Conservation (phyloP, 2,888 invertebrate genomes). For the Matsumyia berberina region DNA sequence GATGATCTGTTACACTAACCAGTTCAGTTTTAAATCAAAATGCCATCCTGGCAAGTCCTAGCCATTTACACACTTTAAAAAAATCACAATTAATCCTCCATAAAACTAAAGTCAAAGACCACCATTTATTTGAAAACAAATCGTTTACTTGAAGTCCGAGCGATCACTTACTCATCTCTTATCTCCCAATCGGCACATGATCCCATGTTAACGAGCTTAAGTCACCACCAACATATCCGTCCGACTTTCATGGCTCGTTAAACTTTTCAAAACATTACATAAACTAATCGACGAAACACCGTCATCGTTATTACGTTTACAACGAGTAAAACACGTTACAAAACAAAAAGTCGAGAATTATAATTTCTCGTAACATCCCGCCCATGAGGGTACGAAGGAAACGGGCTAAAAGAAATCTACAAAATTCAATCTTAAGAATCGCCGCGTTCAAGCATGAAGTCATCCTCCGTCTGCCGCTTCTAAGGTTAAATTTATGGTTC, state of each 20-base stretch:
- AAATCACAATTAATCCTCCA: not conserved
- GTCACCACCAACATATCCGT: not conserved
- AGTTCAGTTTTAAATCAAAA: too few species aligned
- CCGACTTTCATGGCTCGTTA: slow-evolving; percentile 58
- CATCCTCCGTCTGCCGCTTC: not conserved
- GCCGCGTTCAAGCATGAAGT: too few species aligned
- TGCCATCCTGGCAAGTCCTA: not conserved
- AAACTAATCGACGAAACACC: slow-evolving; percentile 64
- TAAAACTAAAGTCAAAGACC: slow-evolving; percentile 16
- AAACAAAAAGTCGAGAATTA: slow-evolving; percentile 16
- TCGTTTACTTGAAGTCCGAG: slow-evolving; percentile 25
- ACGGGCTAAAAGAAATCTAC: slow-evolving; percentile 23
- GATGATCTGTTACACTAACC: too few species aligned
- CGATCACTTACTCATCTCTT: slow-evolving; percentile 52
- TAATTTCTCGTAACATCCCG: slow-evolving; percentile 16
- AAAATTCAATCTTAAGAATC: slow-evolving; percentile 48
- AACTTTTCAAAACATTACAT: slow-evolving; percentile 73
- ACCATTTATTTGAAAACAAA: slow-evolving; percentile 39
- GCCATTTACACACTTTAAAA: not conserved
- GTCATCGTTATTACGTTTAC: slow-evolving; percentile 49
- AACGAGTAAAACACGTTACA: slow-evolving; percentile 37
- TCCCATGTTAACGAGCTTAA: slow-evolving; percentile 36
- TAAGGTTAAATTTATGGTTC: slow-evolving; percentile 56
- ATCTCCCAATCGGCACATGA: slow-evolving; percentile 39
- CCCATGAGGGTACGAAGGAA: not conserved